Percentiles rank a stretch among this genome's conserved stretches.
These are phyloP conservation scores for Cynodonichthys magdalenae DNA, from an alignment of 2,797 vertebrate species.

Conservation along the genomic window DNA sequence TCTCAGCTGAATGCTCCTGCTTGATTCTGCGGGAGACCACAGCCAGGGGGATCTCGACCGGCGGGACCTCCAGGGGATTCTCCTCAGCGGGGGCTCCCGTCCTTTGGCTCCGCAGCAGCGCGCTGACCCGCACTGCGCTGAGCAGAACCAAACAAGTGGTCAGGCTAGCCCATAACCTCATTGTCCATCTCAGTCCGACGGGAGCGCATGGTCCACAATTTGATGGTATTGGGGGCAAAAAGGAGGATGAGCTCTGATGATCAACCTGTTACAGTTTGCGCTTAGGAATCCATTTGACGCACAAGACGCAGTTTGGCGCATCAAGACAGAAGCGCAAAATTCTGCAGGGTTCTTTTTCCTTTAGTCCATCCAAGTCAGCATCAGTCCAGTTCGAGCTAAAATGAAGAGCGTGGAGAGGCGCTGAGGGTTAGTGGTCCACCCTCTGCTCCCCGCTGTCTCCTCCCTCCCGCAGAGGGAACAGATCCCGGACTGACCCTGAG, in stretches of 20 bases:
- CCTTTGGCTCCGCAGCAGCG: slow-evolving; percentile 34
- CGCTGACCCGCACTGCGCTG: slow-evolving; percentile 54
- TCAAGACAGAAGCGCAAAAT: too few relatives aligned
- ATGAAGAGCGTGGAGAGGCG: slow-evolving; percentile 37
- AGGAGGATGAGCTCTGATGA: too few relatives aligned
- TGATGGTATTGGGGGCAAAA: too few relatives aligned
- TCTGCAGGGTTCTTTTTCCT: not conserved
- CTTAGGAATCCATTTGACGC: too few relatives aligned
- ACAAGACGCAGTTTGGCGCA: too few relatives aligned
- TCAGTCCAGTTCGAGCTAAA: slow-evolving; percentile 34
- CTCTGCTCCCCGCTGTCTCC: slow-evolving; percentile 53
- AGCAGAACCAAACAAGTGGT: slow-evolving; percentile 77
- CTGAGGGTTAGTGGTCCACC: slow-evolving; percentile 64
- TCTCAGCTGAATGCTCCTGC: not conserved
- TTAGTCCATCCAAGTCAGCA: slow-evolving; percentile 21
- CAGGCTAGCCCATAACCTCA: slow-evolving; percentile 81
- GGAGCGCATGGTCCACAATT: slow-evolving; percentile 57
- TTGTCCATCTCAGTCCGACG: slow-evolving; percentile 69
- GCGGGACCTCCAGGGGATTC: slow-evolving; percentile 59
- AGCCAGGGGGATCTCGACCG: slow-evolving; percentile 45
- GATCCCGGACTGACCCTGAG: slow-evolving; percentile 10
- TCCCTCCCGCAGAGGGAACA: slow-evolving; percentile 50
- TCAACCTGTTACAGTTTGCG: too few relatives aligned
- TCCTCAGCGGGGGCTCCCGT: slow-evolving; percentile 46
- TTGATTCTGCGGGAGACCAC: slow-evolving; percentile 26